Base-by-base conservation (phyloP, 2,113 vertebrate species). In the Taurulus bubalis region DNA sequence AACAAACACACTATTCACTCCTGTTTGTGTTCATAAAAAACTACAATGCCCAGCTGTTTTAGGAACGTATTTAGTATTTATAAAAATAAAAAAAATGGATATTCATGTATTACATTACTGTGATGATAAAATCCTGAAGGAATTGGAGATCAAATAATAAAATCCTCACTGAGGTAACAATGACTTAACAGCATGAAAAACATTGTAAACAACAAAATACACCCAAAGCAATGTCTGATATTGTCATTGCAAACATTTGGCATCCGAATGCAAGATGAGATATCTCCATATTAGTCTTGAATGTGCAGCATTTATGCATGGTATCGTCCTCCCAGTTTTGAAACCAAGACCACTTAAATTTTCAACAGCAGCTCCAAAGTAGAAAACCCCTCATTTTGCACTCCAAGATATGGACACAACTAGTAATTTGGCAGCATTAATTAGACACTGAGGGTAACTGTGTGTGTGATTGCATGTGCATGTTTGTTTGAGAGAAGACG, bases 381-480 rank as follows among this genome's bases (percentile, higher is more conserved):
- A 88, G 81, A 88, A 91, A 91, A 75, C 79, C 88, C 79, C 71
- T 88, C 64, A 91, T 90, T 87, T 88, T 73, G 60, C 72, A 58
- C 84, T 91, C 82, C 30, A 83, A 85, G 58, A 82, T 84, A 72
- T 77, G 77, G 88, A 85, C 82, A 90, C 77, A 82, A 69, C 71
- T 12, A 75, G 84, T 84, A 77, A 88, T 90, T 87, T 86, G 65
- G 75, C 75, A 58, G 69, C 83, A 79, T 70, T 80, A 83, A 88
- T 88, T 87, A 88, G 77, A 68, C 69, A 71, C 47, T 34, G 75
- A 81, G 86, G 80, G 51, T 42, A 67, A 55, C 55, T 60, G 55
- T 53, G 66, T 32, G 68, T 22, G 60, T n/a, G 32, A n/a, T 22
- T 45, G 55, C n/a, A 63, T 45, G 26, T 71, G 58, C 8, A 3